Evolutionary conservation across 2,113 vertebrate genomes (phyloP).

Genomic region (Fulmarus glacialis): DNA sequence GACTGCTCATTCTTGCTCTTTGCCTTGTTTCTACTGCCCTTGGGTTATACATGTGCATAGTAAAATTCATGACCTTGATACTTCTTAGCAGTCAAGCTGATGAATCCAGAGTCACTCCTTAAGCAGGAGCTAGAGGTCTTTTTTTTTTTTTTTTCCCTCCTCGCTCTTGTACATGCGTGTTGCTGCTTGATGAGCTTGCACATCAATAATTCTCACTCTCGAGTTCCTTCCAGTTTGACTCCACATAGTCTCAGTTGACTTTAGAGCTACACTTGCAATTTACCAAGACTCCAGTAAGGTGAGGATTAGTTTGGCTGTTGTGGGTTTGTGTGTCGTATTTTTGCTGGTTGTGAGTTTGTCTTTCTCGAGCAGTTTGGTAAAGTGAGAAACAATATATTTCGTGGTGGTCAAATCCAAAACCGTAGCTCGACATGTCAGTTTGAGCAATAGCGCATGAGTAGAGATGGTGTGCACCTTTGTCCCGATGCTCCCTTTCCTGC

Average conservation of each 20-base stretch:
- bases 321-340: neutral
- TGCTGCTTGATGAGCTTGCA: neutral
- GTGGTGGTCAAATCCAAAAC: neutral
- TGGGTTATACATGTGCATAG: neutral
- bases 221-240: neutral
- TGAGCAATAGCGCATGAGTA: neutral
- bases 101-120: neutral
- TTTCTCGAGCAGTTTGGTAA: neutral
- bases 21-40: neutral
- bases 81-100: neutral
- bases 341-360: neutral
- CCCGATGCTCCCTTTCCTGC: neutral
- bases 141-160: neutral
- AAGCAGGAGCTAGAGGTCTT: neutral
- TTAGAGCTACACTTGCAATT: neutral
- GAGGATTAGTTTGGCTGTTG: neutral
- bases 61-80: neutral
- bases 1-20: neutral
- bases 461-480: rapidly evolving
- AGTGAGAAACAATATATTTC: neutral
- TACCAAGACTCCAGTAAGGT: neutral
- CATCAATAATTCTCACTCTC: neutral
- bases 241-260: rapidly evolving
- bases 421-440: rapidly evolving
- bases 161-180: rapidly evolving